phyloP scores from a whole-genome alignment of 2,888 invertebrate species.

The Athetis lepigone region DNA sequence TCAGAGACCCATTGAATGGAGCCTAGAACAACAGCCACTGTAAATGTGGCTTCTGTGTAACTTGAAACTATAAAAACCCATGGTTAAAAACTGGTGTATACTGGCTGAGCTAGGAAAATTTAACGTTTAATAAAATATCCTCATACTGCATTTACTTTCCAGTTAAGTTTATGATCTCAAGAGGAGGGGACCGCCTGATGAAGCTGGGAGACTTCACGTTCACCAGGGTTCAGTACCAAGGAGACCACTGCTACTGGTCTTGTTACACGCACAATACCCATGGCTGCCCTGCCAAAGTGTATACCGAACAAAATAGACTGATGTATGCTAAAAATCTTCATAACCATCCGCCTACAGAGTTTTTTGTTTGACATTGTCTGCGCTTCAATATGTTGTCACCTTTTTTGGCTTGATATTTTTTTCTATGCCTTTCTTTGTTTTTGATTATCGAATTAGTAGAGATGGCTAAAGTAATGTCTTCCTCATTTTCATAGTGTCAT shows the following conservation, averaged over 20 bases:
- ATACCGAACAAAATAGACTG: constrained; percentile 78
- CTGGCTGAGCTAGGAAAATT: not conserved
- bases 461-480: constrained; percentile 5
- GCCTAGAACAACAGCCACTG: too few species aligned
- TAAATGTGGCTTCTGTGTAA: too few species aligned
- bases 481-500: constrained; percentile 28
- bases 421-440: not conserved
- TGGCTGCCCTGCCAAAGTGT: constrained; percentile 82
- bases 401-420: constrained; percentile 1
- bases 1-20: too few species aligned
- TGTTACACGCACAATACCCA: constrained; percentile 83
- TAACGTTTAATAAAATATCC: constrained; percentile 39
- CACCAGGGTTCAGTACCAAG: constrained; percentile 71
- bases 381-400: constrained; percentile 2
- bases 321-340: constrained; percentile 81
- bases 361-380: constrained; percentile 80
- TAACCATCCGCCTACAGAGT: constrained; percentile 86
- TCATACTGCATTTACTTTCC: constrained; percentile 69
- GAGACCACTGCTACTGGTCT: constrained; percentile 79
- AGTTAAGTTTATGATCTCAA: constrained; percentile 86
- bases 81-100: too few species aligned
- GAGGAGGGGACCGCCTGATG: constrained; percentile 82
- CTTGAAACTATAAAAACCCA: too few species aligned
- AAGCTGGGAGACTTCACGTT: constrained; percentile 87
- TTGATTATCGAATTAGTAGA: not conserved